Evolutionary conservation across 2,797 vertebrate genomes (phyloP), one percentile per base, ranked within the genome.

Genomic region (Phataginus tricuspis): DNA sequence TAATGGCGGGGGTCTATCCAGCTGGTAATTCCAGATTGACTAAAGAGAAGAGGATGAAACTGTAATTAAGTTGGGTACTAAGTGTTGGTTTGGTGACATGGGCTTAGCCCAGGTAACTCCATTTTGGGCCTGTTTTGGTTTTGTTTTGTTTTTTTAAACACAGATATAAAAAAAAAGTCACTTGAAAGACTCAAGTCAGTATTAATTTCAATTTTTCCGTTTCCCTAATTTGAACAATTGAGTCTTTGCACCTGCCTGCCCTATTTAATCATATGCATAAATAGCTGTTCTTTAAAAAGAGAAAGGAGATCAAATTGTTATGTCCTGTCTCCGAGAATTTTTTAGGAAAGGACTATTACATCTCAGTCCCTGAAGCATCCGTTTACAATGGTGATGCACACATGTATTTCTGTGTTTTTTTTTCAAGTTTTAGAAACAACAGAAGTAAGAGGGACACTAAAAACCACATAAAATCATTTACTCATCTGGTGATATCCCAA

Each of bases 401-500:
- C 7, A 68, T 85, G 92, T 89, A 72, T 61, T 93, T 96, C 95
- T 84, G 61, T 16, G n/a, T 86, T 95, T 91, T 55, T 45, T 64
- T 91, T 92, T 74, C 95, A 78, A 59, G 39, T 85, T 94, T 95
- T 96, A 92, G 68, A 87, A 96, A 53, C 89, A 95, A 79, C 2
- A n/a, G 29, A 82, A 86, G 14, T 90, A 83, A 94, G 37, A 90
- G n/a, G 27, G 63, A 89, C 71, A 83, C 13, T 5, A 93, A 84
- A 89, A 82, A 16, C 2, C 34, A 68, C 27, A 68, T 61, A 68
- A 85, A 93, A 68, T 87, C 9, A 72, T 75, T 85, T 91, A 82
- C 78, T 93, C 77, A 96, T 2, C 63, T 88, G 68, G 39, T 16
- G 91, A 1, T 95, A 97, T 97, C 71, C 37, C 15, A 90, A 18